Evolutionary conservation across 2,113 vertebrate species (phyloP).

Genomic region (Oryctolagus cuniculus): DNA sequence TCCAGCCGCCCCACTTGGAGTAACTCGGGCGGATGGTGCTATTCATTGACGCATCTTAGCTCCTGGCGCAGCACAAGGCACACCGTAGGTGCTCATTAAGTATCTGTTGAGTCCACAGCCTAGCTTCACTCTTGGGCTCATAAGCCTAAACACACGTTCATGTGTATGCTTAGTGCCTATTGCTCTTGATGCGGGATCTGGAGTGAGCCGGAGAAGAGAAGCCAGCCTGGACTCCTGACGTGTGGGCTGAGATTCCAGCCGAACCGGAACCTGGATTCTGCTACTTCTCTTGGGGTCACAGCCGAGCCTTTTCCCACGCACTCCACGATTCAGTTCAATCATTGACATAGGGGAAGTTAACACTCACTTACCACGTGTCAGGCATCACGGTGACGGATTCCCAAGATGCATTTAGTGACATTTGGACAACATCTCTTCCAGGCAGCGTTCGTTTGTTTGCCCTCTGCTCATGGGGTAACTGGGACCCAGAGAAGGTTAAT

Average conservation of each 20-base stretch:
- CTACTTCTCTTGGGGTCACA: neutral
- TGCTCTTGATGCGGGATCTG: neutral
- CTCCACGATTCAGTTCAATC: neutral
- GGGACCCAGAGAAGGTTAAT: neutral
- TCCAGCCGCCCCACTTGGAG: neutral
- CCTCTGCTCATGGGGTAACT: neutral
- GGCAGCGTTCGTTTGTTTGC: neutral
- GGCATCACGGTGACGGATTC: neutral
- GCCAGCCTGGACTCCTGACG: neutral
- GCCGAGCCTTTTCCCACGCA: neutral
- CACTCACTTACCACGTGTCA: neutral
- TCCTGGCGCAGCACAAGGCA: fast-evolving
- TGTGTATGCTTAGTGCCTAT: neutral
- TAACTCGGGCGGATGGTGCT: neutral
- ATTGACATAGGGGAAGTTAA: neutral
- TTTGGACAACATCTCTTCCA: neutral
- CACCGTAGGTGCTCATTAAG: neutral
- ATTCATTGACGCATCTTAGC: neutral
- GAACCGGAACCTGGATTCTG: neutral
- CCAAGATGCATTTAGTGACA: neutral
- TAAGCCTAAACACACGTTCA: neutral
- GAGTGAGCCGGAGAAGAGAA: neutral
- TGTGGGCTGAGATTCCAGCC: too few species aligned
- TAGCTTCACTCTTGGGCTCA: neutral
- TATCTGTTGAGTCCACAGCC: neutral